A percentile compares a stretch with the other conserved stretches of the same genome.
phyloP scores from a whole-genome alignment of 2,888 invertebrate species.

The Rhyacophila evoluta region DNA sequence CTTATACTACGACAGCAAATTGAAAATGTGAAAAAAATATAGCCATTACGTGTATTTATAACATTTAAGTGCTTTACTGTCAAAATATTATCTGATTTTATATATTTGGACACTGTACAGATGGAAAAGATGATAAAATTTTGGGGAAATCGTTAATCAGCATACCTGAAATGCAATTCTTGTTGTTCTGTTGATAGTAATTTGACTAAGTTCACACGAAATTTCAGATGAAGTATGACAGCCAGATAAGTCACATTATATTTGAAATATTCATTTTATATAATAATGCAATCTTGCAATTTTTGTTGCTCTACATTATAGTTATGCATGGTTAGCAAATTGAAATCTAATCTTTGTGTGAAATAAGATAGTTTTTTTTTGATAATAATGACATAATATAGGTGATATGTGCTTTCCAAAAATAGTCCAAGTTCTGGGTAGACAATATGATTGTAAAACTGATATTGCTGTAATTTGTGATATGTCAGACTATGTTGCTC shows the following conservation, averaged over 20 bases:
- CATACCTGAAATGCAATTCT: not conserved
- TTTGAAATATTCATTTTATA: not conserved
- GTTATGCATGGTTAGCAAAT: not conserved
- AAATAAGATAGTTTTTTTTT: not conserved
- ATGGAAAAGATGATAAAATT: not conserved
- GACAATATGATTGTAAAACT: no score
- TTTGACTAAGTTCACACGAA: not conserved
- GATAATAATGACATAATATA: no score
- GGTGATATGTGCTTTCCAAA: no score
- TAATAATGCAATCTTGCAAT: slow-evolving; percentile 4
- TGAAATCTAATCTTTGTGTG: not conserved
- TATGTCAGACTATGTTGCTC: no score
- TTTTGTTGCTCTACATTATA: not conserved
- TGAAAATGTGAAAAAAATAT: not conserved
- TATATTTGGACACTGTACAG: not conserved
- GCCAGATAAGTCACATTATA: not conserved
- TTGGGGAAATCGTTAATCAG: not conserved
- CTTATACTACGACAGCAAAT: not conserved
- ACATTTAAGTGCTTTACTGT: not conserved
- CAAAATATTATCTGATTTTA: not conserved
- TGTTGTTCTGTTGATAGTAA: not conserved
- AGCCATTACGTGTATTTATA: not conserved
- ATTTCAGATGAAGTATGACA: not conserved
- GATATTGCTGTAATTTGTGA: no score
- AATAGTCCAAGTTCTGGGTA: no score